Evolutionary conservation across 2,888 invertebrate species (phyloP).

Genomic region (Drosophila affinis): DNA sequence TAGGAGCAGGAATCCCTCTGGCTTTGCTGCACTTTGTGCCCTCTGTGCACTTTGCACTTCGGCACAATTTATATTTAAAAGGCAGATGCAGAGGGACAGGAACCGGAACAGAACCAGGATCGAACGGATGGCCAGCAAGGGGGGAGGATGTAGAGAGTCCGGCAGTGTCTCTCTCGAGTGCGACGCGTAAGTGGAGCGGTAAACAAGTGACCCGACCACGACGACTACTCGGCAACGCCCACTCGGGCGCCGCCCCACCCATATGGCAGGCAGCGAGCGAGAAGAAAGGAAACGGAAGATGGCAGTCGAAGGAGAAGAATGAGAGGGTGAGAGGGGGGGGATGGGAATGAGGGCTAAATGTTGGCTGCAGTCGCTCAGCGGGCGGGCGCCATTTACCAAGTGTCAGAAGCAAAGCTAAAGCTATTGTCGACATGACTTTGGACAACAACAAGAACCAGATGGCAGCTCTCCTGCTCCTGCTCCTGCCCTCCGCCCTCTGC

Average conservation of each 20-base stretch:
- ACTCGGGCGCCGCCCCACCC: slow-evolving; percentile 16
- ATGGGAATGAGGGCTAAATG: slow-evolving; percentile 45
- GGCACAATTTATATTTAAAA: slow-evolving; percentile 59
- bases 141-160: slow-evolving; percentile 33
- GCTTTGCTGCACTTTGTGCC: slow-evolving; percentile 24
- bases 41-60: slow-evolving; percentile 50
- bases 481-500: slow-evolving; percentile 1
- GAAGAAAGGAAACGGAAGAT: slow-evolving; percentile 2
- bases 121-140: slow-evolving; percentile 9
- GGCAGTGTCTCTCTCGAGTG: slow-evolving; percentile 51
- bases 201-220: slow-evolving; percentile 64
- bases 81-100: slow-evolving; percentile 43
- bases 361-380: slow-evolving; percentile 75
- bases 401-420: slow-evolving; percentile 83
- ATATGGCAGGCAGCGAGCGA: slow-evolving; percentile 12
- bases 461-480: slow-evolving; percentile 26
- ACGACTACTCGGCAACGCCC: slow-evolving; percentile 24
- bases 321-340: not conserved
- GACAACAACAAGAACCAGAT: slow-evolving; percentile 67
- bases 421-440: slow-evolving; percentile 82
- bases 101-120: slow-evolving; percentile 1
- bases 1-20: not conserved
- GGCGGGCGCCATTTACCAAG: slow-evolving; percentile 81
- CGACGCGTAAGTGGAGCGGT: slow-evolving; percentile 73
- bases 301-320: slow-evolving; percentile 5